Conservation (phyloP, 2,888 invertebrate genomes). For the Gymnoscelis rufifasciata region DNA sequence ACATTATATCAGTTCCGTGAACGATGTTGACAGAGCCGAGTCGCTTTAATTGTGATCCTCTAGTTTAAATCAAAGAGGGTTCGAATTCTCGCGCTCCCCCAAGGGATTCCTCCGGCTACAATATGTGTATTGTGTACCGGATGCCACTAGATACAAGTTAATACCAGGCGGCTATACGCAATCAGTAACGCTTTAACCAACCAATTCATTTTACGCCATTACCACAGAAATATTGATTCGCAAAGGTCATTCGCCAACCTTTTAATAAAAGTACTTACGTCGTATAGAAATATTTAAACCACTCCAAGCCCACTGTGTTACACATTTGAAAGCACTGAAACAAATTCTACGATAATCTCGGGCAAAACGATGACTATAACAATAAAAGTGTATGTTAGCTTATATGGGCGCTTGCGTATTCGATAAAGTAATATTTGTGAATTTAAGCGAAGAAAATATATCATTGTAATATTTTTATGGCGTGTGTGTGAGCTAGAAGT, state of each 20-base stretch:
- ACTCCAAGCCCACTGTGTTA: constrained; percentile 28
- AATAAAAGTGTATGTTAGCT: constrained; percentile 24
- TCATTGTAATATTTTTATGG: constrained; percentile 17
- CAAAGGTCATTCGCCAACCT: constrained; percentile 49
- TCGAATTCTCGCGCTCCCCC: constrained; percentile 34
- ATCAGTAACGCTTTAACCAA: constrained; percentile 66
- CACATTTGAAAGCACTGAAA: constrained; percentile 30
- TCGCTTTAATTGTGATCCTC: constrained; percentile 60
- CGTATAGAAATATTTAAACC: constrained; percentile 28
- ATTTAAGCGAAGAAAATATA: constrained; percentile 24
- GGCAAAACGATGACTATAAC: constrained; percentile 26
- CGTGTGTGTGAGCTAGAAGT: background rate
- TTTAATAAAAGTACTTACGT: constrained; percentile 38
- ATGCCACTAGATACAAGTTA: constrained; percentile 51
- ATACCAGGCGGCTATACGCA: constrained; percentile 58
- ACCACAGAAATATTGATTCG: constrained; percentile 59
- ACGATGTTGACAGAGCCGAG: constrained; percentile 55
- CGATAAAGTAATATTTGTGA: constrained; percentile 20
- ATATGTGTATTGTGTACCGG: constrained; percentile 65
- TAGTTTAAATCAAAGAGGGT: constrained; percentile 44
- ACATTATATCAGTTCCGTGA: constrained; percentile 23
- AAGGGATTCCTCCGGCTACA: constrained; percentile 44
- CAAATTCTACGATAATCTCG: constrained; percentile 26
- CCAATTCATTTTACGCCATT: constrained; percentile 55
- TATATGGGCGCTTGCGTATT: constrained; percentile 27